Percentiles rank a stretch among this genome's conserved stretches.
phyloP scores from a whole-genome alignment of 2,888 invertebrate species.

The Drosophila kuntzei region DNA sequence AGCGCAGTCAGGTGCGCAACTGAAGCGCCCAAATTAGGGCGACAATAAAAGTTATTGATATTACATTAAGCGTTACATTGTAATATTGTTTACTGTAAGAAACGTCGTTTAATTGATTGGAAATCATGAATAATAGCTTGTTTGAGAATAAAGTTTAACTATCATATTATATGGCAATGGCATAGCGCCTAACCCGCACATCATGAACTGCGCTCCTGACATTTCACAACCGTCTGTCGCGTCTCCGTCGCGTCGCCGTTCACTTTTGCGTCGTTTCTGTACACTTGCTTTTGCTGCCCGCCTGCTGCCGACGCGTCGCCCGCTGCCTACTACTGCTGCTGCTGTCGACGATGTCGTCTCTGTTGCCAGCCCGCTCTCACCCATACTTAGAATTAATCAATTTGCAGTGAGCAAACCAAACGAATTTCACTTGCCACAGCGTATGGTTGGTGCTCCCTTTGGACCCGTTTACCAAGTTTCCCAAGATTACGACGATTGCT shows the following conservation, averaged over 20 bases:
- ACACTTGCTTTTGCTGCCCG: conserved; percentile 71
- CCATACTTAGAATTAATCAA: conserved; percentile 61
- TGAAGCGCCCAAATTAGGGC: conserved; percentile 48
- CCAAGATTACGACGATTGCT: conserved; percentile 9
- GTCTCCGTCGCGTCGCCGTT: conserved; percentile 78
- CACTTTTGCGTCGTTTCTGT: conserved; percentile 80
- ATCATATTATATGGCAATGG: background rate
- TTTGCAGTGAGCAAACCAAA: conserved; percentile 50
- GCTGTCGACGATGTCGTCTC: conserved; percentile 55
- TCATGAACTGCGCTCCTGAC: conserved; percentile 54
- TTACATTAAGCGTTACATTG: background rate
- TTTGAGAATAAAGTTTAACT: background rate
- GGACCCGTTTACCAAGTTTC: conserved; percentile 30
- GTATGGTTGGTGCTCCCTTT: conserved; percentile 43
- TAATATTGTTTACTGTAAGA: background rate
- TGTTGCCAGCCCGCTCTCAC: conserved; percentile 56
- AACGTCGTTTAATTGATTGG: background rate
- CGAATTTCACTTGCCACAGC: conserved; percentile 62
- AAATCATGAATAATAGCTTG: background rate
- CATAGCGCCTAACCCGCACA: background rate
- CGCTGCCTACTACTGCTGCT: conserved; percentile 48
- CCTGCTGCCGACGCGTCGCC: conserved; percentile 65
- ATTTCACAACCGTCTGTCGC: conserved; percentile 72
- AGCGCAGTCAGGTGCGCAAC: conserved; percentile 45
- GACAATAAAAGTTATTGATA: background rate